A percentile compares a stretch with the other conserved stretches of the same genome.
These are phyloP conservation scores for Zoanthus sociatus DNA, from an alignment of 92 coral and sea anemone species.

Conservation along the genomic window DNA sequence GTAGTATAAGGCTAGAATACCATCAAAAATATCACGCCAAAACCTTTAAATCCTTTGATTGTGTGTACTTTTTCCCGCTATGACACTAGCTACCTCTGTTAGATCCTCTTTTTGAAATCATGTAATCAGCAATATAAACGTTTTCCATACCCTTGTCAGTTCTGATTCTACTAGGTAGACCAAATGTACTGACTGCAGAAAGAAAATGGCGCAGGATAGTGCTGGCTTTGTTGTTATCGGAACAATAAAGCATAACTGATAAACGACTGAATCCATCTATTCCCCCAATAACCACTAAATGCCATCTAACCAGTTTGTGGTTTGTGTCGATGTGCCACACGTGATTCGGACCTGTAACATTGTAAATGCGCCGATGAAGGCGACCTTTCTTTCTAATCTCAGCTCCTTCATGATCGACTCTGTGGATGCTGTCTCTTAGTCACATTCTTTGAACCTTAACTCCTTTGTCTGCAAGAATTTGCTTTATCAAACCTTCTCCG, in stretches of 20 bases:
- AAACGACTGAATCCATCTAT: constrained; percentile 24
- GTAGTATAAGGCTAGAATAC: constrained; percentile 72
- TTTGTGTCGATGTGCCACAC: not conserved
- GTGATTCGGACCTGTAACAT: constrained; percentile 49
- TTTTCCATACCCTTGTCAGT: constrained; percentile 83
- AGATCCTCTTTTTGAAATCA: constrained; percentile 77
- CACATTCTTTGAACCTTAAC: constrained; percentile 53
- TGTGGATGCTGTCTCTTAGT: constrained; percentile 27
- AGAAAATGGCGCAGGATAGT: constrained; percentile 65
- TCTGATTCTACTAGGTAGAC: constrained; percentile 82
- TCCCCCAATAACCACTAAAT: constrained; percentile 74
- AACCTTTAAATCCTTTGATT: constrained; percentile 75
- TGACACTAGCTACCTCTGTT: constrained; percentile 79
- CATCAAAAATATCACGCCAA: constrained; percentile 80
- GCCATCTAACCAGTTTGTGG: constrained; percentile 38
- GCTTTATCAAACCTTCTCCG: constrained; percentile 32
- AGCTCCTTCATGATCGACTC: constrained; percentile 49
- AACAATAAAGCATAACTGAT: constrained; percentile 58
- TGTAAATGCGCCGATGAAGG: constrained; percentile 44
- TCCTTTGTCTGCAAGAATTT: constrained; percentile 53
- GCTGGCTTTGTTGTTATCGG: constrained; percentile 71
- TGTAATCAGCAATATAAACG: constrained; percentile 76
- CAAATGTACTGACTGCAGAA: constrained; percentile 72
- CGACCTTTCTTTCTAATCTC: constrained; percentile 51
- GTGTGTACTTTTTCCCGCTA: constrained; percentile 66